Conservation (phyloP, 2,797 vertebrate species). For the Lindbergichthys nudifrons region DNA sequence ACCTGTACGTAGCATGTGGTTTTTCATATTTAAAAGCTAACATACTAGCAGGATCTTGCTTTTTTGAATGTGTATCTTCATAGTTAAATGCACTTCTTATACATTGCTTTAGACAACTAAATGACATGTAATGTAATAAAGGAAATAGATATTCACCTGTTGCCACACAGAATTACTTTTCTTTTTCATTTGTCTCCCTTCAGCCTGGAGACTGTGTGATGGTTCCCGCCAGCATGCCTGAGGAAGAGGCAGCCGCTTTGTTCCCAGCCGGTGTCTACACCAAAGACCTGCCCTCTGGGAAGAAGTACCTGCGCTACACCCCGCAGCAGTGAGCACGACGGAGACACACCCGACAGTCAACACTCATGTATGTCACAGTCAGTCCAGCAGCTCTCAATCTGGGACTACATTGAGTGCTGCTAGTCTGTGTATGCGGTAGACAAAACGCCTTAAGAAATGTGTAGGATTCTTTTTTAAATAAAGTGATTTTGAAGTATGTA, state of each 20-base stretch:
- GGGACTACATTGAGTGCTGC: not conserved
- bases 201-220: constrained; percentile 92
- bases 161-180: not conserved
- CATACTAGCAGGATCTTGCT: no score
- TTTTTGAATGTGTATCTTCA: no score
- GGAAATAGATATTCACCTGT: not conserved
- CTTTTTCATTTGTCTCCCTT: not conserved
- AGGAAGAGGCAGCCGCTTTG: constrained; percentile 88
- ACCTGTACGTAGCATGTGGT: no score
- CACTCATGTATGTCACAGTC: not conserved
- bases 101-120: no score
- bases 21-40: no score
- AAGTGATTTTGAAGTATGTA: not conserved
- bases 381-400: not conserved
- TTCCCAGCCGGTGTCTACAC: constrained; percentile 90
- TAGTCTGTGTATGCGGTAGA: not conserved
- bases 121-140: no score
- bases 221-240: constrained; percentile 89
- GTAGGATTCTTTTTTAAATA: not conserved
- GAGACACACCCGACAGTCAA: constrained; percentile 5
- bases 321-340: constrained; percentile 75
- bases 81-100: no score
- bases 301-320: constrained; percentile 94
- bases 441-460: not conserved
- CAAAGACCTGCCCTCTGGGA: constrained; percentile 92